A percentile compares a stretch with the other conserved stretches of the same genome.
These are phyloP conservation scores for Lamprologus speciosus DNA, from an alignment of 2,113 vertebrate species.

Conservation along the genomic window DNA sequence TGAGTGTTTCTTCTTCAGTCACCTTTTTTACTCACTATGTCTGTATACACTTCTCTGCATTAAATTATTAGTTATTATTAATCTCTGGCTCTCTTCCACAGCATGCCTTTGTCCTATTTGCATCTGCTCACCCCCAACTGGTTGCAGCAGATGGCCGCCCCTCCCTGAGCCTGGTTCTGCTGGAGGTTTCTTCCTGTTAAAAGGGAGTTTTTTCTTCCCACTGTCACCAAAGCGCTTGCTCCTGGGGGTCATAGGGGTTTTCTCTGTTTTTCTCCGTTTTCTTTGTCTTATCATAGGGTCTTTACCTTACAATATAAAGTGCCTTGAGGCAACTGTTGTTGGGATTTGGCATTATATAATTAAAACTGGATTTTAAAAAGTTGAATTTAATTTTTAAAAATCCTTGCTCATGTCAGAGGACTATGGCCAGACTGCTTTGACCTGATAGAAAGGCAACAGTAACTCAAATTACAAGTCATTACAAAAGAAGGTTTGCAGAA, in stretches of 20 bases:
- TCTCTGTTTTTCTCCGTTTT: background rate
- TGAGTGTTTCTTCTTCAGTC: background rate
- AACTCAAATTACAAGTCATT: background rate
- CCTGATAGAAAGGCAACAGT: background rate
- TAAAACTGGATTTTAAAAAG: background rate
- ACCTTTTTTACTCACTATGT: background rate
- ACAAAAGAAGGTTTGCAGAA: background rate
- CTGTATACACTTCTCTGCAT: background rate
- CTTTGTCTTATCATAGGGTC: background rate
- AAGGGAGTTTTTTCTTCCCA: background rate
- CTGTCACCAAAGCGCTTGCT: background rate
- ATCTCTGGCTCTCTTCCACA: background rate
- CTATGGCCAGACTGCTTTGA: background rate
- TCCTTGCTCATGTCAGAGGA: background rate
- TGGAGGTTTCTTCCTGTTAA: background rate
- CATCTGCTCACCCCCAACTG: background rate
- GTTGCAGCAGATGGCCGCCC: background rate
- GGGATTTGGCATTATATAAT: background rate
- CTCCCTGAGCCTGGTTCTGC: background rate
- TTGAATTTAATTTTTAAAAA: background rate
- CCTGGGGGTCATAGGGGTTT: background rate
- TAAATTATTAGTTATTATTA: background rate
- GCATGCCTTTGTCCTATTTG: background rate
- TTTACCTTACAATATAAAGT: background rate
- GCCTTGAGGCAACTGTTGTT: background rate